Evolutionary conservation across 35 echinoderm and acorn worm species (phyloP).

Genomic region (Holothuria glaberrima): DNA sequence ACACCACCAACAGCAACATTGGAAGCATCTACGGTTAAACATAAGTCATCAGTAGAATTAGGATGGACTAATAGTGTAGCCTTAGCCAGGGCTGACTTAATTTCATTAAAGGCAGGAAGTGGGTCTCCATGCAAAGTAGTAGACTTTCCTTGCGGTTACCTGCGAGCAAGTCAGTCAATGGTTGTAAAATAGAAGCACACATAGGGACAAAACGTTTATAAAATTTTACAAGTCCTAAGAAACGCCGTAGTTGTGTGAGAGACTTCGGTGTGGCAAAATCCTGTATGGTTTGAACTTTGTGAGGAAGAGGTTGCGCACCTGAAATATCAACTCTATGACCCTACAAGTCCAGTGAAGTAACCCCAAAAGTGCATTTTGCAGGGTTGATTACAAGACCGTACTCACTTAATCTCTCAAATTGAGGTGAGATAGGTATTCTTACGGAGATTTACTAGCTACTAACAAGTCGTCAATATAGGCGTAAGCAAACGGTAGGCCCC

Average conservation of each 20-base stretch:
- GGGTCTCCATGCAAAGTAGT: neutral
- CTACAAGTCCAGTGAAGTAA: neutral
- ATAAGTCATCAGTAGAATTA: too few relatives aligned
- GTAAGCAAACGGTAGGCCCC: slow-evolving; percentile 51
- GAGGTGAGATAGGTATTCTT: slow-evolving; percentile 36
- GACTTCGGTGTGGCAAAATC: slow-evolving; percentile 50
- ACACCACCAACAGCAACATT: too few relatives aligned
- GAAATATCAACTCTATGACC: slow-evolving; percentile 9
- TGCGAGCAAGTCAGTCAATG: slow-evolving; percentile 59
- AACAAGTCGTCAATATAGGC: slow-evolving; percentile 72
- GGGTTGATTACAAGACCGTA: slow-evolving; percentile 61
- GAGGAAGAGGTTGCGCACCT: slow-evolving; percentile 32
- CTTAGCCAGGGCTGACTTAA: slow-evolving; percentile 41
- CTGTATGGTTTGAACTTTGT: slow-evolving; percentile 44
- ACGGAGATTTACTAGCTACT: slow-evolving; percentile 18
- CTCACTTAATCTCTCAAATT: slow-evolving; percentile 39
- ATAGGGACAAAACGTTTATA: slow-evolving; percentile 69
- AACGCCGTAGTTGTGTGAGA: slow-evolving; percentile 18
- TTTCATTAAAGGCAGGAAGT: slow-evolving; percentile 21
- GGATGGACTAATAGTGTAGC: too few relatives aligned
- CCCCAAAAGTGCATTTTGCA: slow-evolving; percentile 42
- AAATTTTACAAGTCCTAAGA: slow-evolving; percentile 73
- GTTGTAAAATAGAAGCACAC: slow-evolving; percentile 50
- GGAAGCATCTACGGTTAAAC: too few relatives aligned
- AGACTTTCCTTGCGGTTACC: slow-evolving; percentile 29